These are phyloP conservation scores for Auanema sp. DNA, from an alignment of 2,888 invertebrate species.

Conservation along the genomic window DNA sequence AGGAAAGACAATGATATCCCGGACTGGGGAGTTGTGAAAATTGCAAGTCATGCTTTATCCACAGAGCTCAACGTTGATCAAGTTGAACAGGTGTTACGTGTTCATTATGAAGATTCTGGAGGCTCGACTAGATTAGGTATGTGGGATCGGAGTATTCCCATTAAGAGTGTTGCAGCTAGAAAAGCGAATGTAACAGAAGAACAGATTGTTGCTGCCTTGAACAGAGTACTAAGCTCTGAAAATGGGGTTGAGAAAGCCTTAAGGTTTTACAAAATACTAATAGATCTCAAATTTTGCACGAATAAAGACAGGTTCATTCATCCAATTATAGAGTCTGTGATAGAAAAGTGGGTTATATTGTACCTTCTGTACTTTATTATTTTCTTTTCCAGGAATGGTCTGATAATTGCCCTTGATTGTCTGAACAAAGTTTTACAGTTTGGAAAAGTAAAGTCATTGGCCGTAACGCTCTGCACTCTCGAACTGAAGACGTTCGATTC, in stretches of 20 bases:
- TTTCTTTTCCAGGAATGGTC: constrained; percentile 3
- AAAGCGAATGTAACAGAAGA: neutral
- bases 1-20: constrained; percentile 1
- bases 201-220: neutral
- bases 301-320: neutral
- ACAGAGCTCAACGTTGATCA: neutral
- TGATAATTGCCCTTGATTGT: neutral
- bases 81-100: neutral
- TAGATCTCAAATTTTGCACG: neutral
- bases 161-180: constrained; percentile 1
- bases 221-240: neutral
- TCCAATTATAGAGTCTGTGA: neutral
- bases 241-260: neutral
- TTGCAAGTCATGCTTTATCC: neutral
- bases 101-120: constrained; percentile 3
- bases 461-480: neutral
- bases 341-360: neutral
- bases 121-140: neutral
- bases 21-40: neutral
- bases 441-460: constrained; percentile 1
- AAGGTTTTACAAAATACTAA: neutral
- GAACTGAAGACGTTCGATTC: neutral
- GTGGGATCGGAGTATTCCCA: too few species aligned
- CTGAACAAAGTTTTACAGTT: neutral
- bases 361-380: neutral